These are phyloP conservation scores for Heterohyrax brucei DNA, from an alignment of 2,797 vertebrate species.

Conservation along the genomic window DNA sequence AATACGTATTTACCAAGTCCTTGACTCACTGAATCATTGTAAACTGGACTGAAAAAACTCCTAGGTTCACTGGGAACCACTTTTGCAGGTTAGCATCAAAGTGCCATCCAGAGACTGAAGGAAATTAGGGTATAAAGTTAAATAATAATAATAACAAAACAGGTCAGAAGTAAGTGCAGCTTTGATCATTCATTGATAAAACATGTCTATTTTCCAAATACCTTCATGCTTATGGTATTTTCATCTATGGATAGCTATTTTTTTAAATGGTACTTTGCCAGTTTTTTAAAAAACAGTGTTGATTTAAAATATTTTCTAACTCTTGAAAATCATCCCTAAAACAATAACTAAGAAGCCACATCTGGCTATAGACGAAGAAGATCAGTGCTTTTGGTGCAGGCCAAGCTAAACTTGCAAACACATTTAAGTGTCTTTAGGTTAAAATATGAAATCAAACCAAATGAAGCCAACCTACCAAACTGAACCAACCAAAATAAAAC, in stretches of 20 bases:
- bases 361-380: neutral
- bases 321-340: neutral
- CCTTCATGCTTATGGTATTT: neutral
- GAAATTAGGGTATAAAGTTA: neutral
- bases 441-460: conserved; percentile 15
- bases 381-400: neutral
- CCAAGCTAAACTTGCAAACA: neutral
- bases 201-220: neutral
- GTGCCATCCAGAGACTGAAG: neutral
- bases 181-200: neutral
- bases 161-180: neutral
- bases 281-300: neutral
- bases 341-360: neutral
- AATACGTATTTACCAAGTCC: conserved; percentile 5
- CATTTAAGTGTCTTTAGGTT: conserved; percentile 23
- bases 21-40: neutral
- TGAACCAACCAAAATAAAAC: neutral
- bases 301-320: conserved; percentile 54
- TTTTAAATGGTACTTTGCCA: neutral
- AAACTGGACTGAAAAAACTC: neutral
- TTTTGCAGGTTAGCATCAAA: neutral
- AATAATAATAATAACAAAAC: neutral
- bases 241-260: neutral
- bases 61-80: neutral
- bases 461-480: neutral